Evolutionary conservation across 1,140 invertebrate genomes (phyloP), one percentile per base, ranked within the genome.

Genomic region (Neotoxoptera formosana): DNA sequence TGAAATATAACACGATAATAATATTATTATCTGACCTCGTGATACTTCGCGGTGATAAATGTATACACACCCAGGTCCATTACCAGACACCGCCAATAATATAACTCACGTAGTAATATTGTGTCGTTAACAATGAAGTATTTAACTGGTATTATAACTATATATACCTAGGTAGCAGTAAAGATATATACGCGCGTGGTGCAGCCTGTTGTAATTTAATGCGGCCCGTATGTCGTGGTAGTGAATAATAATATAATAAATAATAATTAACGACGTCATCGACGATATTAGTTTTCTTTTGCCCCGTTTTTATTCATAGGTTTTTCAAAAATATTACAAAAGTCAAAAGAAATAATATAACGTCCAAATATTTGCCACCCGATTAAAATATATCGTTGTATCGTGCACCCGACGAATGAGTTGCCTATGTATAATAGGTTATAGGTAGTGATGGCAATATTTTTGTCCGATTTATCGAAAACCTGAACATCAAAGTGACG

Each of bases 81-180:
- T 76, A 76, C 60, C 2, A 17, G n/a, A 17, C n/a, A 76, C 14
- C 14, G 60, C n/a, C 30, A n/a, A 76, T 30, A n/a, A 76, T 76
- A n/a, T 76, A 76, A 76, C 60, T 76, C 60, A 76, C n/a, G 30
- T 76, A 76, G 60, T 76, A 76, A 76, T 41, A 41, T 76, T 76
- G 30, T 76, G n/a, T 76, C 60, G n/a, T 76, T 17, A 76, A 76
- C 14, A 76, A 76, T 76, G 14, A 76, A 76, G 60, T n/a, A 76
- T 76, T n/a, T n/a, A n/a, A n/a, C n/a, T n/a, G 17, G 4, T 41
- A 41, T 41, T 4, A 41, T 41, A 41, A 41, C 41, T 2, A 41
- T 41, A 41, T 41, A 41, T 41, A 41, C 41, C 41, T n/a, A n/a
- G 60, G 30, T 76, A 34, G 4, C 0, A 17, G 60, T 17, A 17